These are phyloP conservation scores for Ditylenchus dipsaci DNA, from an alignment of 1,140 invertebrate species.

Conservation along the genomic window DNA sequence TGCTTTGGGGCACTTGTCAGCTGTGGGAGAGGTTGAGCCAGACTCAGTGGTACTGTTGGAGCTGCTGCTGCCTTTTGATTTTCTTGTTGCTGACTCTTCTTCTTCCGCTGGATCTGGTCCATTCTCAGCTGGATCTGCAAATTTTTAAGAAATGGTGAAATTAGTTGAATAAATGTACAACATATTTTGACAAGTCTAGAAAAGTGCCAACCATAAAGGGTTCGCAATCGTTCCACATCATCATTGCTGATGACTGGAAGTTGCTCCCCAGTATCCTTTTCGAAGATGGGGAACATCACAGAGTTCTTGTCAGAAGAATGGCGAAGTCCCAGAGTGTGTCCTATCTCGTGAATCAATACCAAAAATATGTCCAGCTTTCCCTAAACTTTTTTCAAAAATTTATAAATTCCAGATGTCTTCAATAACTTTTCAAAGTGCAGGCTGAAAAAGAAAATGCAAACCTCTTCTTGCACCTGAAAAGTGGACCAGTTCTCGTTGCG, in stretches of 20 bases:
- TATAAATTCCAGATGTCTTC: too few relatives aligned
- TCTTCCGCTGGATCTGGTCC: too few relatives aligned
- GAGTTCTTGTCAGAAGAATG: constrained; percentile 35
- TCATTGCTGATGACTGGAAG: constrained; percentile 39
- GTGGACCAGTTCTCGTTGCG: constrained; percentile 35
- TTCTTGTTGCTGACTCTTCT: too few relatives aligned
- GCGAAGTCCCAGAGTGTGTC: constrained; percentile 37
- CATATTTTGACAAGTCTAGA: too few relatives aligned
- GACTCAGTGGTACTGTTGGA: too few relatives aligned
- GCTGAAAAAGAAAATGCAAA: not conserved
- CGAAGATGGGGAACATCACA: constrained; percentile 46
- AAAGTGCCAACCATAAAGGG: constrained; percentile 29
- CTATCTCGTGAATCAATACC: constrained; percentile 42
- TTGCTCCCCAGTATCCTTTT: constrained; percentile 31
- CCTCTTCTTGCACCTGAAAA: constrained; percentile 37
- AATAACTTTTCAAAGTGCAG: too few relatives aligned
- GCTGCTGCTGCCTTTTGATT: too few relatives aligned
- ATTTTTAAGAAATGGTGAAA: too few relatives aligned
- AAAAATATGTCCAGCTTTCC: constrained; percentile 44
- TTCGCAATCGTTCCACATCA: constrained; percentile 38
- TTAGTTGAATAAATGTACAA: too few relatives aligned
- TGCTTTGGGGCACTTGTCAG: constrained; percentile 14
- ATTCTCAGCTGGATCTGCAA: too few relatives aligned
- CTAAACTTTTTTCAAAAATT: too few relatives aligned
- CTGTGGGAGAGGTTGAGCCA: too few relatives aligned